Conservation (phyloP, 2,113 vertebrate genomes). For the Dasyurus viverrinus region DNA sequence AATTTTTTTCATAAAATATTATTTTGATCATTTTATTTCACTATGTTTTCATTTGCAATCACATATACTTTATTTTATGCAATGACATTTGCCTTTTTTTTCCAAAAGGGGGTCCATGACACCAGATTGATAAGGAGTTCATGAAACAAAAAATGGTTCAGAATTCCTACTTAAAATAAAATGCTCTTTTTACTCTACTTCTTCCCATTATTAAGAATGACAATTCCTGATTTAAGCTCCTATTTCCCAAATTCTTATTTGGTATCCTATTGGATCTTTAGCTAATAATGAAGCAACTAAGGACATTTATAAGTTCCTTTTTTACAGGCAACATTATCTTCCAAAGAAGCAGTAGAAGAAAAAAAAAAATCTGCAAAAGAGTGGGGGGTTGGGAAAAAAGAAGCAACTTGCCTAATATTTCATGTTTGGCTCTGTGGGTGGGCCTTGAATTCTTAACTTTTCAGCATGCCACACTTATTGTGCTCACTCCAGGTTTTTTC, state of each 20-base stretch:
- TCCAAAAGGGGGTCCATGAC: not conserved
- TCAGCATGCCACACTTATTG: slow-evolving; percentile 2
- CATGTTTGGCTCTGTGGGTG: slow-evolving; percentile 40
- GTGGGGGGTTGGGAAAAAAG: not conserved
- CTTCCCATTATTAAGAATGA: not conserved
- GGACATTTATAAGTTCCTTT: not conserved
- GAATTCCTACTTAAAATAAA: not conserved
- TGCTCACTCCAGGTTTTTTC: slow-evolving; percentile 56
- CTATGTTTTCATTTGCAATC: not conserved
- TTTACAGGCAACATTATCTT: not conserved
- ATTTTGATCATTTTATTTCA: not conserved
- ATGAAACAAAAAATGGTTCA: not conserved
- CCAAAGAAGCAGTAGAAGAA: not conserved
- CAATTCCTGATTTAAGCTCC: not conserved
- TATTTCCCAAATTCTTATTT: not conserved
- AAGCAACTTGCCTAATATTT: not conserved
- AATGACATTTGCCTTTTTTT: not conserved
- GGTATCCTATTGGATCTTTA: not conserved
- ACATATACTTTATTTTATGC: no score
- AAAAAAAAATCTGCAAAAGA: not conserved
- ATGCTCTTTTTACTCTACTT: not conserved
- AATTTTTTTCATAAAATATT: not conserved
- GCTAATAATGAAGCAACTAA: not conserved
- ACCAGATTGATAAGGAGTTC: not conserved
- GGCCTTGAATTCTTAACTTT: slow-evolving; percentile 36